Base-by-base conservation (phyloP, 2,797 vertebrate genomes). In the Podargus strigoides region DNA sequence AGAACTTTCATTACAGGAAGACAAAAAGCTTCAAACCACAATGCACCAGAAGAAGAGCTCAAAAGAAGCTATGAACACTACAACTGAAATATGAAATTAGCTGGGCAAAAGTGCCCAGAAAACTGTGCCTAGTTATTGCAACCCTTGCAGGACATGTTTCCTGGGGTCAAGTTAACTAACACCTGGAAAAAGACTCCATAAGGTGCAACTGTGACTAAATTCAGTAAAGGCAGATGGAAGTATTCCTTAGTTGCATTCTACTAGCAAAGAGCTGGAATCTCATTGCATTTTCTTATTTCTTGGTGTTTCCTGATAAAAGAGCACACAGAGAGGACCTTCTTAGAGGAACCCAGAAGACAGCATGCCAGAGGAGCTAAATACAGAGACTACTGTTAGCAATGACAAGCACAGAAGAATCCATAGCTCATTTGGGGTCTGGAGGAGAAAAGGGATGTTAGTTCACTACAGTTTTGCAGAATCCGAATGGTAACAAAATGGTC, bases 301-400 rank as follows among this genome's bases (percentile, higher is more conserved):
- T 81, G n/a, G 72, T 74, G 49, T 83, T 84, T 53, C 30, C 79
- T 70, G 64, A 73, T 60, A 80, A 66, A 94, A 83, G 39, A 87
- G 34, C 16, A 24, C 44, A 58, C 18, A 64, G 58, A 94, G 60
- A 94, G 26, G 32, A 85, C 70, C 55, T 64, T 90, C 62, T 96
- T 87, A 11, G 28, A 94, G 88, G 92, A 90, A 28, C 24, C 68
- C 47, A 85, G 47, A 75, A 77, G 70, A 84, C 82, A 93, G 53
- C 28, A 75, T 64, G 85, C 90, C 92, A 95, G 70, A 95, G 63
- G 15, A 89, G 70, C 24, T 72, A 63, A 90, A 79, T 41, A 70
- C 27, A 68, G 59, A 82, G 46, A 77, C 67, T 78, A 58, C 67
- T 69, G n/a, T 55, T 67, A 88, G 60, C 47, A 87, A 70, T 63